Base-by-base conservation (phyloP, 2,113 vertebrate species). In the Danionella cerebrum region DNA sequence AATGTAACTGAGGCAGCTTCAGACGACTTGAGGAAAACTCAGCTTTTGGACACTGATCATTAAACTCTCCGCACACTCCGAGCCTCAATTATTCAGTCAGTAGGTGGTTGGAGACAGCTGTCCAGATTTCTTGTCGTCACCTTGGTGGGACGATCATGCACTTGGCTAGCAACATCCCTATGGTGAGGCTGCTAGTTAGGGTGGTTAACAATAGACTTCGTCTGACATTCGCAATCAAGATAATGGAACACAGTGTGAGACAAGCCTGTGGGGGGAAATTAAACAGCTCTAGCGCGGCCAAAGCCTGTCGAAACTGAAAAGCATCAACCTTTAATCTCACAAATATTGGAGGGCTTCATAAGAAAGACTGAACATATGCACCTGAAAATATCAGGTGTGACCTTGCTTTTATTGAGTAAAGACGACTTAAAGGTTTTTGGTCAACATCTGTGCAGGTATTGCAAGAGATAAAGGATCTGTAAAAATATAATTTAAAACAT, bases 311-410 rank as follows among this genome's bases (percentile, higher is more conserved):
- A 45, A 65, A 65, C 68, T 72, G 58, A 69, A 72, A 68, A 71
- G 52, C 36, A 48, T 59, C 44, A 19, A 51, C 44, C 58, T 52
- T 29, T 73, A 77, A 74, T 77, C 71, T 60, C 27, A 41, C 21
- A 47, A 65, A 71, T 74, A 77, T 74, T 71, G 63, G 53, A 74
- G 64, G 70, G 75, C 68, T 77, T 73, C 51, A 67, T 74, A 69
- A 68, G 42, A 63, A 39, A 27, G 45, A 65, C 58, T 52, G 38
- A 58, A 60, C 42, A 55, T 35, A 41, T 24, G 21, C 25, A 47
- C 44, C 4, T 36, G 24, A 29, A 51, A 39, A 52, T 50, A 18
- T 25, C 53, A 66, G 31, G 52, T 48, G 44, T 74, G 58, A 71
- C 67, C 50, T 73, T 76, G 48, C 18, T 22, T 39, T 47, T 31